A percentile compares a stretch with the other conserved stretches of the same genome.
These are phyloP conservation scores for Paguma larvata DNA, from an alignment of 2,797 vertebrate genomes.

Conservation along the genomic window DNA sequence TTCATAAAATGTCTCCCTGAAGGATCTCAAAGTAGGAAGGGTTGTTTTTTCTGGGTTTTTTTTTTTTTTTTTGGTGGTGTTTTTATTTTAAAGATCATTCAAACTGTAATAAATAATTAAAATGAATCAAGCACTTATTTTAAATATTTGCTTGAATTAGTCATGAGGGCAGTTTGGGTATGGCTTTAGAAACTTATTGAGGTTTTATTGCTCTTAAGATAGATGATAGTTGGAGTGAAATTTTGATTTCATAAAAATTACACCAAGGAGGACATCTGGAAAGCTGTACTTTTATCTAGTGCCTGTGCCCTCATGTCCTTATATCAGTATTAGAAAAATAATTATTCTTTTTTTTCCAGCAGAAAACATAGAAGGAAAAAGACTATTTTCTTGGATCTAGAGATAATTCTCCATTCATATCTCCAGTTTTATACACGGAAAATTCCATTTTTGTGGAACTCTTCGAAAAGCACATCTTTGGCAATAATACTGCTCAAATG, in stretches of 20 bases:
- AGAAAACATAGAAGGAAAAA: neutral
- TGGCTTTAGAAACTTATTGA: slow-evolving; percentile 1
- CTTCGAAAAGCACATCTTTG: neutral
- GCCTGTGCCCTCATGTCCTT: neutral
- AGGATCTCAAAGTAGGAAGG: slow-evolving; percentile 12
- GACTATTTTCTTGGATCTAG: neutral
- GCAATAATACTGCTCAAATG: neutral
- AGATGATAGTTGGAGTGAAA: slow-evolving; percentile 32
- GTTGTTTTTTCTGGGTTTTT: neutral
- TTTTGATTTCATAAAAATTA: slow-evolving; percentile 40
- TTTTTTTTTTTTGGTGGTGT: neutral
- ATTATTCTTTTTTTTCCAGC: neutral
- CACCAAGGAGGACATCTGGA: neutral
- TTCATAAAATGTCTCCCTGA: slow-evolving; percentile 40
- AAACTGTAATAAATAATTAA: slow-evolving; percentile 60
- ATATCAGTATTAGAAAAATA: neutral
- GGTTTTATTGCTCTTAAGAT: neutral
- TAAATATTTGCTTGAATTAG: slow-evolving; percentile 54
- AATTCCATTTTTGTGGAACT: neutral
- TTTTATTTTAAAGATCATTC: slow-evolving; percentile 56
- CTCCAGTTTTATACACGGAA: neutral
- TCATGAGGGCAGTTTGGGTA: neutral
- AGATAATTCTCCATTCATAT: too few species aligned
- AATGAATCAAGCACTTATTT: slow-evolving; percentile 42
- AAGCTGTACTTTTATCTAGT: neutral